Conservation (phyloP, 1,140 invertebrate genomes). For the Papilio machaon region DNA sequence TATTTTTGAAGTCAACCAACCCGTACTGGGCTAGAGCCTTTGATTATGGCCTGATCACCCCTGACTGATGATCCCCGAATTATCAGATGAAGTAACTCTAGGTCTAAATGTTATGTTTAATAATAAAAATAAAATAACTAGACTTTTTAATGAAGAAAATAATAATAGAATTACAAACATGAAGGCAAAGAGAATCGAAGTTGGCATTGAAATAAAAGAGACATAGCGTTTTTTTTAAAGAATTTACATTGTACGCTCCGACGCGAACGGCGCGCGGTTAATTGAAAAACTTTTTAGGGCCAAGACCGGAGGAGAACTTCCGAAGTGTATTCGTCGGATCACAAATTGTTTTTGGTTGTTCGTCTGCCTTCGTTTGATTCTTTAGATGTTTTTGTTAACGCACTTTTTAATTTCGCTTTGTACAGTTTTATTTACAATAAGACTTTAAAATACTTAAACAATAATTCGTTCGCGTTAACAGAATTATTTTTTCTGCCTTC, state of each 20-base stretch:
- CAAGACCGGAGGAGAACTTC: slow-evolving; percentile 54
- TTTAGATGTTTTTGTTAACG: slow-evolving; percentile 39
- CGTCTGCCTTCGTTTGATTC: slow-evolving; percentile 27
- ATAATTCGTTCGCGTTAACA: no score
- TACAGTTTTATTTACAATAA: not conserved
- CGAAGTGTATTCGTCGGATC: slow-evolving; percentile 53
- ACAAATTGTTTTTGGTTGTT: slow-evolving; percentile 63
- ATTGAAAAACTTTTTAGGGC: slow-evolving; percentile 66
- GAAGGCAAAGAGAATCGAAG: slow-evolving; percentile 39
- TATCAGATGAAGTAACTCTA: no score
- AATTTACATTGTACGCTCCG: slow-evolving; percentile 43
- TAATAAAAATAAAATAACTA: slow-evolving; percentile 2
- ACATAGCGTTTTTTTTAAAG: slow-evolving; percentile 39
- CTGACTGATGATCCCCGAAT: no score
- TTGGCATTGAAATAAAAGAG: slow-evolving; percentile 40
- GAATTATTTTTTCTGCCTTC: no score
- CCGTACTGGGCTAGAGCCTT: no score
- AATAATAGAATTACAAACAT: slow-evolving; percentile 38
- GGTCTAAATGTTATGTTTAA: no score
- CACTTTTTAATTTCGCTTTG: slow-evolving; percentile 41
- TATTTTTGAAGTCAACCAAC: no score
- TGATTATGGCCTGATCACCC: no score
- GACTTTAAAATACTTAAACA: not conserved
- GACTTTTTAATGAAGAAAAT: slow-evolving; percentile 38
- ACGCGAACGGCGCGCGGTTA: slow-evolving; percentile 48